Base-by-base conservation (phyloP, 2,888 invertebrate species). In the Litoditis marina region DNA sequence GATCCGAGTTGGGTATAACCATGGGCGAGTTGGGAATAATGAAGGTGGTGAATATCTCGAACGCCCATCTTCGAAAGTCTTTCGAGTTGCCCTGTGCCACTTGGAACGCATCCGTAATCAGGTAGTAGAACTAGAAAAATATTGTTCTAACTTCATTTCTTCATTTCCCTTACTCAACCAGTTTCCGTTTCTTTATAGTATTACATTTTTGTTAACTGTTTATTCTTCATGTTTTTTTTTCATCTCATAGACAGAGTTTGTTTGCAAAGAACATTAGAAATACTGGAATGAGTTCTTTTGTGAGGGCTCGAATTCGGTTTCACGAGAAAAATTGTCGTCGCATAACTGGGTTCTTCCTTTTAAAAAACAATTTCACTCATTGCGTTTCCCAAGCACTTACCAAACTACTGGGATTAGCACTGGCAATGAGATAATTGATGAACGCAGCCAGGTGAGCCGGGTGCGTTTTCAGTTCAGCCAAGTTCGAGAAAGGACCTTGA, bases 1-100 rank as follows among this genome's bases (percentile, higher is more conserved):
- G 80, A 62, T 77, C 74, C 31, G 76, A 74, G 59, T 78, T 77
- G 34, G 78, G 74, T 58, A 81, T 68, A 54, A 72, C 69, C 58
- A 81, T 71, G 13, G 81, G 81, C 8, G 81, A 79, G 52, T 78
- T 79, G n/a, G 81, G 81, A 62, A 81, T 77, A 58, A 81, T 70
- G 60, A 81, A 81, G 22, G 81, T 81, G 22, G 81, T 80, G 65
- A 81, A 81, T 51, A 81, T 78, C 63, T 98, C 96, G 86, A 95
- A 96, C 3, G 95, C 95, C 95, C 96, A 98, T 84, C 94, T 92
- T 60, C 92, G 89, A 88, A 95, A 90, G 82, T 96, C 94, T 85
- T 91, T 90, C 59, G 89, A 87, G 74, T 89, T 89, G 55, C 91
- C 92, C 27, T 82, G 73, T 25, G 73, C 71, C 34, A 79, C 79